phyloP scores from a whole-genome alignment of 1,140 invertebrate genomes.

The Copidosoma floridanum region DNA sequence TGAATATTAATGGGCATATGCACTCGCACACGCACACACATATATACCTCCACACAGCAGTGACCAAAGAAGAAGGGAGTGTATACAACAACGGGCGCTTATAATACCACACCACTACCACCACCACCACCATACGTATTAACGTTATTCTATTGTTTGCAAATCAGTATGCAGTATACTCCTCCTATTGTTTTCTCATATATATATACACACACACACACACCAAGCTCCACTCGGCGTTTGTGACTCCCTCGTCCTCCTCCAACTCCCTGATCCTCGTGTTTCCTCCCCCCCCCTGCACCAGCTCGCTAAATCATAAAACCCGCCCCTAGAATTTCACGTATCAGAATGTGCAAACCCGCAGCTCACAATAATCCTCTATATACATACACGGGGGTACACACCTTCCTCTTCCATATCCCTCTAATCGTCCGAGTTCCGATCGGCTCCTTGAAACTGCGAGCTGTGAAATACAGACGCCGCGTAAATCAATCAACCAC shows the following conservation, averaged over 20 bases:
- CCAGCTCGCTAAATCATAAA: too few relatives aligned
- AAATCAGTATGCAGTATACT: too few relatives aligned
- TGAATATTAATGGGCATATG: slow-evolving; percentile 60
- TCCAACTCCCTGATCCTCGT: too few relatives aligned
- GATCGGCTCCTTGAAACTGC: slow-evolving; percentile 14
- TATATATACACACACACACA: slow-evolving; percentile 40
- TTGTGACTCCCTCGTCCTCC: slow-evolving; percentile 5
- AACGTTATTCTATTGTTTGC: slow-evolving; percentile 61
- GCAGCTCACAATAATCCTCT: slow-evolving; percentile 16
- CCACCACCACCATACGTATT: too few relatives aligned
- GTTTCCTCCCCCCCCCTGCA: not conserved
- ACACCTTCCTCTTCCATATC: too few relatives aligned
- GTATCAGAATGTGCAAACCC: slow-evolving; percentile 25
- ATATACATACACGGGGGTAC: slow-evolving; percentile 36
- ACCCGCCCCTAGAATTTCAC: too few relatives aligned
- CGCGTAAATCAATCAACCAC: slow-evolving; percentile 13
- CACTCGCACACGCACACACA: slow-evolving; percentile 36
- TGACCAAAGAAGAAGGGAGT: slow-evolving; percentile 56
- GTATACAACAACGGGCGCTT: slow-evolving; percentile 37
- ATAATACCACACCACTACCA: slow-evolving; percentile 53
- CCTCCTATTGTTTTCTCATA: slow-evolving; percentile 60
- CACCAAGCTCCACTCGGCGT: slow-evolving; percentile 18
- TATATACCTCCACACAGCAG: too few relatives aligned
- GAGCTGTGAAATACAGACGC: slow-evolving; percentile 11
- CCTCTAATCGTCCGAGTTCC: slow-evolving; percentile 8